phyloP scores from a whole-genome alignment of 2,888 invertebrate species.

The Pandemis cinnamomeana region DNA sequence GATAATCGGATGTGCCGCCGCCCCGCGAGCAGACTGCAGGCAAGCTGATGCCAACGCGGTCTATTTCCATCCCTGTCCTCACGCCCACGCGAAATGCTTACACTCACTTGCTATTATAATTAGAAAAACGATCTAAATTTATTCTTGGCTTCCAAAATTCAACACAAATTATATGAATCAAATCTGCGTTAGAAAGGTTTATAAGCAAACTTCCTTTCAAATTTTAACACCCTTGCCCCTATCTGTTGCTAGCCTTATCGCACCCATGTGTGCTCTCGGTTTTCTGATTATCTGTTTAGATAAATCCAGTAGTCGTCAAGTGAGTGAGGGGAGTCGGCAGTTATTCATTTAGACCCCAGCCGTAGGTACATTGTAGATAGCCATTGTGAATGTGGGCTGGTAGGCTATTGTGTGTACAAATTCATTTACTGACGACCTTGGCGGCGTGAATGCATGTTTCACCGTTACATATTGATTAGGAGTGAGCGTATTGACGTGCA shows the following conservation, averaged over 20 bases:
- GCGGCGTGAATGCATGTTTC: constrained; percentile 31
- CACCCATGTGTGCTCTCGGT: constrained; percentile 50
- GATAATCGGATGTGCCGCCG: constrained; percentile 43
- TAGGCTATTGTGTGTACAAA: constrained; percentile 36
- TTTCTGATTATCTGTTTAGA: constrained; percentile 70
- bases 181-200: constrained; percentile 23
- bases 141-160: constrained; percentile 54
- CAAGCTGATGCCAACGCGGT: constrained; percentile 72
- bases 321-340: constrained; percentile 61
- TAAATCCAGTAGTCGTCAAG: constrained; percentile 64
- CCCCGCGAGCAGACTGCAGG: constrained; percentile 56
- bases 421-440: constrained; percentile 37
- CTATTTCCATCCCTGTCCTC: constrained; percentile 71
- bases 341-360: constrained; percentile 64
- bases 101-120: constrained; percentile 81
- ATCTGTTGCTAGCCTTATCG: constrained; percentile 54
- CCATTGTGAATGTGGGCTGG: constrained; percentile 31
- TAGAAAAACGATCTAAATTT: constrained; percentile 77
- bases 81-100: constrained; percentile 81
- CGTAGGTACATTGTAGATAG: constrained; percentile 17
- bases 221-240: constrained; percentile 39
- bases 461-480: constrained; percentile 34
- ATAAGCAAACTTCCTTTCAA: constrained; percentile 20
- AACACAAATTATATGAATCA: constrained; percentile 32
- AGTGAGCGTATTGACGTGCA: constrained; percentile 15